phyloP scores from a whole-genome alignment of 2,888 invertebrate species.

The Caenorhabditis sinica region DNA sequence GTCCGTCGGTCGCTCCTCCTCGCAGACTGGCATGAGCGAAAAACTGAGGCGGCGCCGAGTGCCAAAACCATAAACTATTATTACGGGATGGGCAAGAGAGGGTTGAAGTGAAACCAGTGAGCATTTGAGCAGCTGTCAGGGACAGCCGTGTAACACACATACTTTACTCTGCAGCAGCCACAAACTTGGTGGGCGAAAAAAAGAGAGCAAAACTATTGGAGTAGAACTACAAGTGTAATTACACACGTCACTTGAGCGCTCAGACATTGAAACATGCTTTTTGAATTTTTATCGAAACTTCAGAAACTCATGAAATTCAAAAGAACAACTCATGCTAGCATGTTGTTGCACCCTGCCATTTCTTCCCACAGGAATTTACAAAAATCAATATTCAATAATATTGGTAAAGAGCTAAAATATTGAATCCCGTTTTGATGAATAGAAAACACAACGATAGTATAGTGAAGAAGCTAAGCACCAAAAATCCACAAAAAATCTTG shows the following conservation, averaged over 20 bases:
- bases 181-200: conserved; percentile 35
- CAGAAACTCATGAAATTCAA: too few relatives aligned
- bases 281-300: not conserved
- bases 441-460: too few relatives aligned
- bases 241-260: not conserved
- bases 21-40: conserved; percentile 35
- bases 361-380: not conserved
- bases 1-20: conserved; percentile 24
- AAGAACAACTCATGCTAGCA: too few relatives aligned
- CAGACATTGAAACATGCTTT: not conserved
- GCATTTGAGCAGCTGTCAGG: conserved; percentile 57
- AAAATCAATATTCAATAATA: not conserved
- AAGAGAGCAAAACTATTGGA: conserved; percentile 23
- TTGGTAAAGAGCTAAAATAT: too few relatives aligned
- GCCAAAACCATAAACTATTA: conserved; percentile 53
- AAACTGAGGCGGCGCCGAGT: conserved; percentile 32
- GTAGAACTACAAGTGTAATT: not conserved
- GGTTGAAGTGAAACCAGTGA: conserved; percentile 28
- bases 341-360: too few relatives aligned
- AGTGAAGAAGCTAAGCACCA: too few relatives aligned
- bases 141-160: conserved; percentile 35
- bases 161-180: conserved; percentile 22
- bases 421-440: too few relatives aligned
- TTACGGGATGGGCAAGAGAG: conserved; percentile 19
- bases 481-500: not conserved